Base-by-base conservation (phyloP, 1,140 invertebrate genomes). In the Berghia stephanieae region DNA sequence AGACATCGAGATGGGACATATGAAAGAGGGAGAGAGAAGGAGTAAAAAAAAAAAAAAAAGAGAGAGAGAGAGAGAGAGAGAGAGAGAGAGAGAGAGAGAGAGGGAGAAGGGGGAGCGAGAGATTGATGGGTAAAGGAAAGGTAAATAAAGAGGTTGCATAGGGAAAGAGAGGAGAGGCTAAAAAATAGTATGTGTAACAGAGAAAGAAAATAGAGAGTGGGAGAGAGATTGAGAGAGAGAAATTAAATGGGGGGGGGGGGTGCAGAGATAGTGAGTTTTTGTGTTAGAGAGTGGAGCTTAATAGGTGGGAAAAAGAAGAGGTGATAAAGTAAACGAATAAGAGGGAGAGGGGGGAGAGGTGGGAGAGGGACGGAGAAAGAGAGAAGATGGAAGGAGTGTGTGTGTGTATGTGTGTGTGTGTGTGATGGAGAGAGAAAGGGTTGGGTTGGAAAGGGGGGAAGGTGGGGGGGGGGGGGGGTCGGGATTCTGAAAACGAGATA, bases 61-160 rank as follows among this genome's bases (percentile, higher is more conserved):
- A 24, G 44, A 43, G 69, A 42, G 44, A 44, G 10, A 44, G 42
- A 24, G 69, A 44, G 36, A 44, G 34, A 44, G 44, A 44, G 49
- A 27, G 24, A 46, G 36, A 72, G 69, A 72, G 69, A 72, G 69
- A 72, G 69, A 27, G 43, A 44, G 44, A 10, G 57, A 60, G 57
- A 24, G n/a, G 57, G 57, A 60, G 8, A 31, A n/a, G n/a, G 57
- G 57, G n/a, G 57, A n/a, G 57, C 8, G 57, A n/a, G 57, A n/a
- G 57, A 31, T n/a, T n/a, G 57, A 5, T 10, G 57, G 34, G 57
- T 10, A 10, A 34, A 34, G n/a, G 57, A 27, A 5, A 63, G n/a
- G n/a, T 27, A 63, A 34, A 63, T n/a, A 63, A n/a, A 63, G 57
- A 63, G 57, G 8, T n/a, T 27, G 57, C 10, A n/a, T 10, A n/a